Base-by-base conservation (phyloP, 2,797 vertebrate species). In the Enteromius afrohamiltoni region DNA sequence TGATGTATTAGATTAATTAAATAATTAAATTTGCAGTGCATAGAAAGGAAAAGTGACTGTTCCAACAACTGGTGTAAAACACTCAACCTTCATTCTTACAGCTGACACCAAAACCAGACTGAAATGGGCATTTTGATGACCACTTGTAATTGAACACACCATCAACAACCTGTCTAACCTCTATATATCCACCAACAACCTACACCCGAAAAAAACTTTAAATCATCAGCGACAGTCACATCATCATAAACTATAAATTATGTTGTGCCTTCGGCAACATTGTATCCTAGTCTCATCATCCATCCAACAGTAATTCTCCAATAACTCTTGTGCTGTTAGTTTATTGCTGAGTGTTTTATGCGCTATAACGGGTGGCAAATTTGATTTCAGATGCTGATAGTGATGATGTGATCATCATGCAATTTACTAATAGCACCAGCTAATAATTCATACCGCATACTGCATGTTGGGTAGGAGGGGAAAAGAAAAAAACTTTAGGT, bases 351-450 rank as follows among this genome's bases (percentile, higher is more conserved):
- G 82, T 65, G 74, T 76, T 80, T 87, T 53, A 77, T 64, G 58
- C 26, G 62, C 70, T 31, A 75, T 69, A 37, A 62, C 47, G 77
- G 80, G 76, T 68, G 64, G 45, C 70, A 80, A 77, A 80, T 80
- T 83, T 86, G 67, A 83, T 87, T 87, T 86, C 82, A 85, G 82
- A 83, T 82, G 79, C 82, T 74, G 76, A 76, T 84, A 80, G 79
- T 88, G 86, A 90, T 88, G 87, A 88, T 88, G 87, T 88, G 85
- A 88, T 90, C 85, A 90, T 87, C 83, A 85, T 87, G 82, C 85
- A 88, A 88, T 88, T 87, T 83, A 85, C 85, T 88, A 88, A 90
- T 88, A 90, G 74, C 73, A 16, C 47, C 53, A 60, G 83, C 62
- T 85, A 78, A 90, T 90, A 90, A 86, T 76, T 89, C 83, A 87